Base-by-base conservation (phyloP, 2,113 vertebrate species). In the Bubo scandiacus region DNA sequence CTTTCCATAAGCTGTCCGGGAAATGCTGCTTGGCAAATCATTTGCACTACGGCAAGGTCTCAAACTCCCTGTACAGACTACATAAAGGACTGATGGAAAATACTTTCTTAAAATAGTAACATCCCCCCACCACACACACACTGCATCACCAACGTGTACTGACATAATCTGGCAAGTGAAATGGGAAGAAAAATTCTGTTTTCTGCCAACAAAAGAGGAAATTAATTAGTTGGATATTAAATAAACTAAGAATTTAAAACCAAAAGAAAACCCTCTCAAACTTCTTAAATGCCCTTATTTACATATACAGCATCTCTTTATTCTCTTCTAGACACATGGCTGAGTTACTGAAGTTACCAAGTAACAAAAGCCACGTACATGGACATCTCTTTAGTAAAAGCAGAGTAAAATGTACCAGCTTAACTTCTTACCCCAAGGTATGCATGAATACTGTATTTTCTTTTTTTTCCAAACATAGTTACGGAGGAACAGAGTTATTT, bases 11-110 rank as follows among this genome's bases (percentile, higher is more conserved):
- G 59, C 73, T 97, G 67, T 86, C 71, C 57, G 70, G 86, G 66
- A 97, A 94, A 79, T 66, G 54, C 73, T 68, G 42, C 77, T 89
- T 94, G 80, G 86, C 88, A 90, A 86, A 83, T 82, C 43, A 81
- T 80, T 45, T 20, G 8, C 81, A 62, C 29, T 65, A 16, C 14
- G 59, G 59, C 86, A 92, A 47, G 38, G 47, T 84, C 63, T 63
- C 81, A 85, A 42, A 71, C 61, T 88, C 81, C 43, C 68, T 85
- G 74, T 49, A 63, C 36, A 83, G 58, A 47, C 78, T 82, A 32
- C 81, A 89, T 34, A 59, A 86, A 67, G 49, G 38, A 86, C 55
- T 67, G 51, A 66, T 5, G 23, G 65, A 84, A 80, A 86, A 65
- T 8, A 32, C 55, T 81, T 84, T 42, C 74, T 90, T 61, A 80